These are phyloP conservation scores for Steinernema scapterisci DNA, from an alignment of 2,888 invertebrate genomes.

Conservation along the genomic window DNA sequence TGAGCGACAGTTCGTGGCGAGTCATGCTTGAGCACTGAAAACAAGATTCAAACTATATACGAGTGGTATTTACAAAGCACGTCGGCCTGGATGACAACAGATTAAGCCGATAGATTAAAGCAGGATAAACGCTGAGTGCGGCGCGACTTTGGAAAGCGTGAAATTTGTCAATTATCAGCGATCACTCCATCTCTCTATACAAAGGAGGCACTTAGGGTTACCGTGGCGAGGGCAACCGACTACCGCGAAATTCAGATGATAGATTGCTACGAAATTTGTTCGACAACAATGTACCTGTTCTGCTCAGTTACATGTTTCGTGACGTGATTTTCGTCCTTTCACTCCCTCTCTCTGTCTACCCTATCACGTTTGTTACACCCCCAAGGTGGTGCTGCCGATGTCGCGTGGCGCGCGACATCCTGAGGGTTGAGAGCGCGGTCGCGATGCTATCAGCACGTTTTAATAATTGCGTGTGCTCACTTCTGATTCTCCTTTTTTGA, in stretches of 20 bases:
- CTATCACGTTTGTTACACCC: slow-evolving; percentile 8
- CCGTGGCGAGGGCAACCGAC: slow-evolving; percentile 1
- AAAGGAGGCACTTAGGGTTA: not conserved
- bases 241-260: slow-evolving; percentile 19
- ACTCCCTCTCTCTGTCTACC: slow-evolving; percentile 18
- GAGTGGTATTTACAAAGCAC: not conserved
- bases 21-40: slow-evolving; percentile 2
- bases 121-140: not conserved
- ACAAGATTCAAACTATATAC: not conserved
- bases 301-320: slow-evolving; percentile 27
- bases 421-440: not conserved
- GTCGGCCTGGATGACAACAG: not conserved
- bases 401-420: slow-evolving; percentile 9
- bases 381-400: not conserved
- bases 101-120: not conserved
- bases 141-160: not conserved
- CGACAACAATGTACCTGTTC: slow-evolving; percentile 27
- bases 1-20: not conserved
- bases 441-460: not conserved
- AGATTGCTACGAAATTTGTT: slow-evolving; percentile 16
- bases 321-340: slow-evolving; percentile 18
- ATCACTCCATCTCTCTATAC: not conserved
- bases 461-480: slow-evolving; percentile 18
- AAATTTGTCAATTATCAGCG: not conserved
- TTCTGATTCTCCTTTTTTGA: not conserved